Evolutionary conservation across 2,113 vertebrate genomes (phyloP).

Genomic region (Ellobius talpinus): DNA sequence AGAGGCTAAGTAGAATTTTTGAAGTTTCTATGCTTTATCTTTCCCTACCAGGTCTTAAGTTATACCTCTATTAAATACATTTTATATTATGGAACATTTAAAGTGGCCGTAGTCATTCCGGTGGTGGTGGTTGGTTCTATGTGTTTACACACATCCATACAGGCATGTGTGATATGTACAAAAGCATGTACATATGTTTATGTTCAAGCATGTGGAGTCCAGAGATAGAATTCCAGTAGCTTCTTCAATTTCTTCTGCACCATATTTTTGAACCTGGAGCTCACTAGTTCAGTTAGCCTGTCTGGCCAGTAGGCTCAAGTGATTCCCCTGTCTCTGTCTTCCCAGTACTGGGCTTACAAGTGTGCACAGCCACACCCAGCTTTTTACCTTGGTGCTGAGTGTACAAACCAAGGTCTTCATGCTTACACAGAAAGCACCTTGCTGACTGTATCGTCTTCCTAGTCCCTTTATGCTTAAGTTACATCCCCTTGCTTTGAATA

Average conservation of each 20-base stretch:
- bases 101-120: neutral
- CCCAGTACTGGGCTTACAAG: neutral
- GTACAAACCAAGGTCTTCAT: no score
- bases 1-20: neutral
- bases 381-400: neutral
- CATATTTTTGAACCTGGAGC: neutral
- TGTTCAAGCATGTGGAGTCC: neutral
- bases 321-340: neutral
- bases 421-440: neutral
- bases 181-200: neutral
- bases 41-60: neutral
- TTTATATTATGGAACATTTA: neutral
- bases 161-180: neutral
- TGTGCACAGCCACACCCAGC: neutral
- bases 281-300: neutral
- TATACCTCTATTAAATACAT: neutral
- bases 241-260: neutral
- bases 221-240: neutral
- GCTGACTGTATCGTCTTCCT: neutral
- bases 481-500: slow-evolving; percentile 1
- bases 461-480: neutral
- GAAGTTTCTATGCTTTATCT: neutral
- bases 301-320: neutral
- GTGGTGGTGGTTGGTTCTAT: neutral
- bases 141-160: neutral